phyloP scores from a whole-genome alignment of 2,113 vertebrate species.

The Halcyon senegalensis region DNA sequence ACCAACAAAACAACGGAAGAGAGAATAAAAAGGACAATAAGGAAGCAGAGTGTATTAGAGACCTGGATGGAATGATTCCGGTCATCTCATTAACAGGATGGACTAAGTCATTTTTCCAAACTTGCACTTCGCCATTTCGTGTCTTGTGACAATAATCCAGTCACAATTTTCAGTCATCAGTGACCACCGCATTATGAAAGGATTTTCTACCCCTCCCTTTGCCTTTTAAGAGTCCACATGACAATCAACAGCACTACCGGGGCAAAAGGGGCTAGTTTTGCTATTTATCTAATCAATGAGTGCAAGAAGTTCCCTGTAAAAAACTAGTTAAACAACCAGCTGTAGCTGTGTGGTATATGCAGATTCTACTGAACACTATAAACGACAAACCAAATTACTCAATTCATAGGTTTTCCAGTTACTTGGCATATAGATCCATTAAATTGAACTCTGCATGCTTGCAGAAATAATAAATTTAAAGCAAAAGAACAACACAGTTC shows the following conservation, averaged over 20 bases:
- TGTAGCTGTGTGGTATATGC: background rate
- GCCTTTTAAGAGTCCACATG: background rate
- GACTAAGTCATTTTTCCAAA: background rate
- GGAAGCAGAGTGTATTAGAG: background rate
- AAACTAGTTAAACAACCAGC: background rate
- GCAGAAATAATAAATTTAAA: background rate
- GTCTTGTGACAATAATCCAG: background rate
- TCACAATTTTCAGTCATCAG: background rate
- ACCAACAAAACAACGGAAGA: background rate
- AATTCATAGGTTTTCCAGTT: background rate
- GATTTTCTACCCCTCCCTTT: background rate
- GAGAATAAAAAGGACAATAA: background rate
- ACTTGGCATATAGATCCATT: background rate
- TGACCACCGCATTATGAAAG: background rate
- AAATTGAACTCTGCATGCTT: background rate
- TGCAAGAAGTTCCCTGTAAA: background rate
- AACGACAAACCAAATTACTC: background rate
- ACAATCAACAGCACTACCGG: background rate
- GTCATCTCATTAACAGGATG: background rate
- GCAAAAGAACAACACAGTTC: background rate
- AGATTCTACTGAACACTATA: background rate
- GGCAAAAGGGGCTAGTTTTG: background rate
- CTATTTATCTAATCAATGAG: background rate
- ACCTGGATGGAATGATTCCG: fast-evolving
- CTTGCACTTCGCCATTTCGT: background rate